Evolutionary conservation across 2,113 vertebrate species (phyloP).

Genomic region (Phrynosoma blainvillii): DNA sequence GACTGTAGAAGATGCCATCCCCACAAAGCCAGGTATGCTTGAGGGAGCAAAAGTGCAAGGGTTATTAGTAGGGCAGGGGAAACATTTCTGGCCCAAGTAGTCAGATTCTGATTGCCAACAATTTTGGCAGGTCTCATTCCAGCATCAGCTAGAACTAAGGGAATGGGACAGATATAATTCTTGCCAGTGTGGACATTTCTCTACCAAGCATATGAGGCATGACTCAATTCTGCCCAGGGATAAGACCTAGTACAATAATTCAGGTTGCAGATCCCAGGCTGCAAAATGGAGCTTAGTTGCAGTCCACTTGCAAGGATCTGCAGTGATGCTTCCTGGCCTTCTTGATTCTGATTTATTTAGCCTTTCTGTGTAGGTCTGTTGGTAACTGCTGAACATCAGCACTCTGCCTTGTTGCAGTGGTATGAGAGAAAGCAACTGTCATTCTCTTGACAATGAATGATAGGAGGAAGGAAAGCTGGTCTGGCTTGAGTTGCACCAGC

Average conservation of each 20-base stretch:
- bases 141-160: neutral
- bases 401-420: neutral
- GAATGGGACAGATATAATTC: neutral
- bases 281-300: no score
- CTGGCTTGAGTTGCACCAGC: neutral
- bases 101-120: no score
- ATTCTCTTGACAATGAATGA: neutral
- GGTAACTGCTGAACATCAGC: neutral
- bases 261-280: no score
- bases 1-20: slow-evolving; percentile 69
- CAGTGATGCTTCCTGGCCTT: neutral
- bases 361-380: neutral
- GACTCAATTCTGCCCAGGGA: no score
- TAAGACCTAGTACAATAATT: no score
- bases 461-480: neutral
- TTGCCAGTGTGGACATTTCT: neutral
- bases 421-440: neutral
- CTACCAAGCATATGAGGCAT: neutral
- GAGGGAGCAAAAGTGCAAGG: neutral
- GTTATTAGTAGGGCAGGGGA: neutral
- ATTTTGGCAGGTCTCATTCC: neutral
- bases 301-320: neutral
- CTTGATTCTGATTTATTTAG: neutral
- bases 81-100: no score
- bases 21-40: slow-evolving; percentile 85